A percentile compares a stretch with the other conserved stretches of the same genome.
These are phyloP conservation scores for Drosophila auraria DNA, from an alignment of 1,140 invertebrate species.

Conservation along the genomic window DNA sequence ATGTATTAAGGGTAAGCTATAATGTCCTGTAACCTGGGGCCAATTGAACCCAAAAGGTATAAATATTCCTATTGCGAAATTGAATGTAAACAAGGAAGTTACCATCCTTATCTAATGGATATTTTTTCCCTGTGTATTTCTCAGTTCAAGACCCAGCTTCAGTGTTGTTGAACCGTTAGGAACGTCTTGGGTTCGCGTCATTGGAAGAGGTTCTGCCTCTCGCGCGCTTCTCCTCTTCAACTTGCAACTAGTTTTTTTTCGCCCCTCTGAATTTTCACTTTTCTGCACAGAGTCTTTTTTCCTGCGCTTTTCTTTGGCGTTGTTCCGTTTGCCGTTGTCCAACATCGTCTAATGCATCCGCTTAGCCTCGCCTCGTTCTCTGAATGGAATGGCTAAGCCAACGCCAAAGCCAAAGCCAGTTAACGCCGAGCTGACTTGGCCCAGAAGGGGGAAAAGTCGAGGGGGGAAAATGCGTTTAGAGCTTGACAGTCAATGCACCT, in stretches of 20 bases:
- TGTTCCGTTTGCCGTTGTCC: slow-evolving; percentile 54
- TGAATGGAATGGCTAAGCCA: slow-evolving; percentile 64
- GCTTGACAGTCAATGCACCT: slow-evolving; percentile 67
- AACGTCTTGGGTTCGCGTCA: slow-evolving; percentile 55
- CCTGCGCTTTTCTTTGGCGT: slow-evolving; percentile 17
- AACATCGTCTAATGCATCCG: slow-evolving; percentile 69
- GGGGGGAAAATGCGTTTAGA: slow-evolving; percentile 38
- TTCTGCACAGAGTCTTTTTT: slow-evolving; percentile 51
- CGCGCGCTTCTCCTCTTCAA: neutral
- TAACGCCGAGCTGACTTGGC: slow-evolving; percentile 41
- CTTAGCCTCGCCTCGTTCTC: slow-evolving; percentile 55
- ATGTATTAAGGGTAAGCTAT: no score
- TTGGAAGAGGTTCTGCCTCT: slow-evolving; percentile 38
- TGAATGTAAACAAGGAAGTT: no score
- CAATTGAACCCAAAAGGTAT: no score
- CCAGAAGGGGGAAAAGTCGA: neutral
- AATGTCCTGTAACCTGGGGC: no score
- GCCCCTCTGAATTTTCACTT: slow-evolving; percentile 63
- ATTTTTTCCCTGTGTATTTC: slow-evolving; percentile 1
- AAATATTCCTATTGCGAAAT: no score
- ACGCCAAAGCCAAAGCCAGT: slow-evolving; percentile 56
- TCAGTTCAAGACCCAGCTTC: slow-evolving; percentile 24
- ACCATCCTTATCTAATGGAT: no score
- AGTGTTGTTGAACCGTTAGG: slow-evolving; percentile 51
- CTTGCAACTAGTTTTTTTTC: slow-evolving; percentile 13